These are phyloP conservation scores for Mycteria americana DNA, from an alignment of 2,797 vertebrate species.

Conservation along the genomic window DNA sequence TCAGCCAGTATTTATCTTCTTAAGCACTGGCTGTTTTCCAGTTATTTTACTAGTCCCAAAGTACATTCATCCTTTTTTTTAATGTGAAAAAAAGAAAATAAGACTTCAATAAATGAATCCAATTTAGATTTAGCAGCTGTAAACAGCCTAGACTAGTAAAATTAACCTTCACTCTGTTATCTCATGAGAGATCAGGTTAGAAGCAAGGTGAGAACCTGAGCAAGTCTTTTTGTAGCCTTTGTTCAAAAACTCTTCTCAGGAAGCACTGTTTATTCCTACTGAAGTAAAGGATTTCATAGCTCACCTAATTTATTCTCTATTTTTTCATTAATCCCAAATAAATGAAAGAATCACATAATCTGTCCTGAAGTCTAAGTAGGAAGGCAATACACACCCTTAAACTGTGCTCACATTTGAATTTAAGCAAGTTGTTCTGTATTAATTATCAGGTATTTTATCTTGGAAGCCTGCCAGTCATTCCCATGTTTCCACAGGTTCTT, in stretches of 20 bases:
- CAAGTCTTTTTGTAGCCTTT: neutral
- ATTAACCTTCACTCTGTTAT: neutral
- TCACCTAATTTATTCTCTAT: neutral
- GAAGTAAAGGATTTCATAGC: neutral
- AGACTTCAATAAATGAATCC: neutral
- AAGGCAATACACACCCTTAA: neutral
- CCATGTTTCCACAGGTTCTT: slow-evolving; percentile 1
- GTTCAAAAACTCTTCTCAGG: neutral
- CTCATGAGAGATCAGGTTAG: neutral
- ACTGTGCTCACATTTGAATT: neutral
- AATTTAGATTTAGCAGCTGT: neutral
- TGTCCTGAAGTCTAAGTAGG: neutral
- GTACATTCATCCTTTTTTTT: neutral
- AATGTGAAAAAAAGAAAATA: neutral
- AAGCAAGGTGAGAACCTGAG: neutral
- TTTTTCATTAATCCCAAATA: neutral
- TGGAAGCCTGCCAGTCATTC: slow-evolving; percentile 16
- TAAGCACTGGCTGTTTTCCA: neutral
- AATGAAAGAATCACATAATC: neutral
- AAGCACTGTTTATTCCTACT: neutral
- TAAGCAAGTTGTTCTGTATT: slow-evolving; percentile 2
- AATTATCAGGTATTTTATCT: slow-evolving; percentile 36
- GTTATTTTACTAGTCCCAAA: neutral
- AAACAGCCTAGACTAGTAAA: neutral
- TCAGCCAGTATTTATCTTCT: neutral